Evolutionary conservation across 2,113 vertebrate species (phyloP).

Genomic region (Ranitomeya variabilis): DNA sequence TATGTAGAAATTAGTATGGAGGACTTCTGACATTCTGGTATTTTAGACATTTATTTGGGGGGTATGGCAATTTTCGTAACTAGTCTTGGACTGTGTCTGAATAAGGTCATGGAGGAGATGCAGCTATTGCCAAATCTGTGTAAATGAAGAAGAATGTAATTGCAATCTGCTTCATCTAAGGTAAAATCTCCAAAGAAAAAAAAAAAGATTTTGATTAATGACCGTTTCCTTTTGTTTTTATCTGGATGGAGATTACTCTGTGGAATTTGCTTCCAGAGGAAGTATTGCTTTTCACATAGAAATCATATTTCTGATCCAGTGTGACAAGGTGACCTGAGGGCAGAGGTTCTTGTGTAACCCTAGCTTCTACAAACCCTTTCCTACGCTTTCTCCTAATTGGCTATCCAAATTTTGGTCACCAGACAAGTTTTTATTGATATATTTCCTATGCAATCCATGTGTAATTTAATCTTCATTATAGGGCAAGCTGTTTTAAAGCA

Average conservation of each 20-base stretch:
- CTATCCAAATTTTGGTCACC: neutral
- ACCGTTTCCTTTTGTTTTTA: conserved; percentile 47
- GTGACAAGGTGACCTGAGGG: conserved; percentile 34
- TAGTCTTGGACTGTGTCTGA: neutral
- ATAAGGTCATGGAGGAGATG: neutral
- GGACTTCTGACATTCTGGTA: neutral
- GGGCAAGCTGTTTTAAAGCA: too few species aligned
- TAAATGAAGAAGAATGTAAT: conserved; percentile 40
- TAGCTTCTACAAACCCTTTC: neutral
- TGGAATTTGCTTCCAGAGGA: conserved; percentile 51
- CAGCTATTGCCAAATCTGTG: conserved; percentile 20
- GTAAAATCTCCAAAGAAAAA: neutral
- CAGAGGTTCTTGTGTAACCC: conserved; percentile 25
- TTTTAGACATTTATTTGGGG: neutral
- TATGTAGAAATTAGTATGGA: neutral
- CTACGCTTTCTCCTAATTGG: neutral
- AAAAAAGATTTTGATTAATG: conserved; percentile 47
- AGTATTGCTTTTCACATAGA: conserved; percentile 53
- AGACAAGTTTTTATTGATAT: too few species aligned
- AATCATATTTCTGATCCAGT: conserved; percentile 30
- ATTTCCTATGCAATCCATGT: too few species aligned
- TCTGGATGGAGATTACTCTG: conserved; percentile 41
- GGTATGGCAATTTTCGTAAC: neutral
- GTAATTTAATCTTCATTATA: too few species aligned
- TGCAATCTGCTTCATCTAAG: conserved; percentile 42